phyloP scores from a whole-genome alignment of 1,140 invertebrate species.

The Muscidifurax raptorellus region DNA sequence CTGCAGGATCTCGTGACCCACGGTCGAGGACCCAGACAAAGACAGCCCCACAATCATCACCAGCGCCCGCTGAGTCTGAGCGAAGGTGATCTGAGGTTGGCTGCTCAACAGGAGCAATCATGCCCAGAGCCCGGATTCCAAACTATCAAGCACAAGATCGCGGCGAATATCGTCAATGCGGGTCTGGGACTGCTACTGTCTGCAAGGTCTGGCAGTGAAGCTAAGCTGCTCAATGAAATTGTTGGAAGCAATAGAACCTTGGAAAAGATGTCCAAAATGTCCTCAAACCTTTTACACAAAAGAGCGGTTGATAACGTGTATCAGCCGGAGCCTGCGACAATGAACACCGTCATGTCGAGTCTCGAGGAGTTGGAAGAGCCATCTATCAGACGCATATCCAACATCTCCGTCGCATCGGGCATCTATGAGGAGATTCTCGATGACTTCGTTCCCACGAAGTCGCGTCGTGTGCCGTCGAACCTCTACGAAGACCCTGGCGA shows the following conservation, averaged over 20 bases:
- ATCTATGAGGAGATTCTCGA: constrained; percentile 77
- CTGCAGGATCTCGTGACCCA: constrained; percentile 72
- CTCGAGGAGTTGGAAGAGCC: constrained; percentile 58
- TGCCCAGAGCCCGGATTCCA: constrained; percentile 57
- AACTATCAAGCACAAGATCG: constrained; percentile 62
- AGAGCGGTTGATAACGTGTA: constrained; percentile 66
- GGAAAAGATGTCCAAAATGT: constrained; percentile 43
- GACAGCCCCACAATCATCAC: constrained; percentile 52
- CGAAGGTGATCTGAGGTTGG: constrained; percentile 73
- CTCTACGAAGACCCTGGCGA: constrained; percentile 65
- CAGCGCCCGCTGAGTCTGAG: constrained; percentile 74
- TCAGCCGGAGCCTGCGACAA: constrained; percentile 56
- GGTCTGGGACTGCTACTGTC: constrained; percentile 65
- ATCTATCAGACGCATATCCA: constrained; percentile 70
- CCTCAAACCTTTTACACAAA: constrained; percentile 20
- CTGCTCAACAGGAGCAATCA: constrained; percentile 47
- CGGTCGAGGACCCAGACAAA: constrained; percentile 68
- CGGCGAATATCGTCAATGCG: constrained; percentile 65
- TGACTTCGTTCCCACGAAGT: constrained; percentile 51
- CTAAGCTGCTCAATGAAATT: constrained; percentile 59
- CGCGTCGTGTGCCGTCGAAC: constrained; percentile 57
- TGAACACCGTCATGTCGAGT: constrained; percentile 53
- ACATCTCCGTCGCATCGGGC: constrained; percentile 75
- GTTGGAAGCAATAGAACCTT: constrained; percentile 45
- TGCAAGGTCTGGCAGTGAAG: constrained; percentile 62